These are phyloP conservation scores for Hycleus cichorii DNA, from an alignment of 1,140 invertebrate species.

Conservation along the genomic window DNA sequence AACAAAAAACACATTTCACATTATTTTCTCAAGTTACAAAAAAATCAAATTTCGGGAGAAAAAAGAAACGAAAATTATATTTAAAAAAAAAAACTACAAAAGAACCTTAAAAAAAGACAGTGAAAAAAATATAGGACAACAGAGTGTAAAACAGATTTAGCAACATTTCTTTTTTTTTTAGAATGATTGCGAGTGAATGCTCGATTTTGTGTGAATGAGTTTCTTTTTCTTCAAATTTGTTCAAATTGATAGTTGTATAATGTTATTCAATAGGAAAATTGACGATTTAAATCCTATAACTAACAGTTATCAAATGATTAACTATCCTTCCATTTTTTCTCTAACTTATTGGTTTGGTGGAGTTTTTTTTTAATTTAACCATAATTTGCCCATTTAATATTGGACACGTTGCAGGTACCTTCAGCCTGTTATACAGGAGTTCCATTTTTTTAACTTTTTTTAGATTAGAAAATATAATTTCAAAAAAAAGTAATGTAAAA, in stretches of 20 bases:
- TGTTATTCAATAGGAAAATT: background rate
- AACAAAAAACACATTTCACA: background rate
- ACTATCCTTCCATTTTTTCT: background rate
- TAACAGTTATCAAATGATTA: background rate
- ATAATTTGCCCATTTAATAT: constrained; percentile 9
- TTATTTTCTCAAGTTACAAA: constrained; percentile 12
- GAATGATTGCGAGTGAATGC: no score
- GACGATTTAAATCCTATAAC: background rate
- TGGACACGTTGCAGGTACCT: constrained; percentile 22
- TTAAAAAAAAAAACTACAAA: constrained; percentile 4
- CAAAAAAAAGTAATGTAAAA: constrained; percentile 20
- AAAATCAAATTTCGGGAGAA: constrained; percentile 18
- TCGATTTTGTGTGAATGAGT: no score
- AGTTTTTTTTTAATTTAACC: constrained; percentile 10
- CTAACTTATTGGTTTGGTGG: constrained; percentile 1
- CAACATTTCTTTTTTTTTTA: no score
- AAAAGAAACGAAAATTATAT: constrained; percentile 12
- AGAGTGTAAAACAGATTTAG: background rate
- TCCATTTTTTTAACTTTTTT: constrained; percentile 12
- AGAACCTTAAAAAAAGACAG: background rate
- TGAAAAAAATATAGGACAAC: constrained; percentile 10
- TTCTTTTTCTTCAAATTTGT: no score
- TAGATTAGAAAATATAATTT: constrained; percentile 11
- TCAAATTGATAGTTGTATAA: constrained; percentile 10
- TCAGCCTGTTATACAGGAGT: constrained; percentile 20